phyloP scores from a whole-genome alignment of 2,113 vertebrate genomes.

The Callionymus lyra region DNA sequence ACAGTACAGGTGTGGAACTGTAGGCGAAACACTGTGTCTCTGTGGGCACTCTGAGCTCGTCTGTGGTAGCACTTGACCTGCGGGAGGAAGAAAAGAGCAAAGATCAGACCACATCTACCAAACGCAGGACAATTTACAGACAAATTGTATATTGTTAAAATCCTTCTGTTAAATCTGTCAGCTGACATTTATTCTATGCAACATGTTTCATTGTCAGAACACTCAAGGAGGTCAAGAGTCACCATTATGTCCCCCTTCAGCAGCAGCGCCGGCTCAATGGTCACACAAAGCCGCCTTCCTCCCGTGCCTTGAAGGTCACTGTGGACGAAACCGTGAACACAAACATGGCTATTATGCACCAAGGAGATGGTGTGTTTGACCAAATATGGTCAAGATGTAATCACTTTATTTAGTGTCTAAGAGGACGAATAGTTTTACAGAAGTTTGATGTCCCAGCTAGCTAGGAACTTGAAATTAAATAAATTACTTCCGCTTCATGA shows the following conservation, averaged over 20 bases:
- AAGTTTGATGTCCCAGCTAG: no score
- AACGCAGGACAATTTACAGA: not conserved
- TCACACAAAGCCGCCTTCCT: constrained; percentile 74
- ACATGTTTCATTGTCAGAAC: no score
- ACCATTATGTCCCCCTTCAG: constrained; percentile 92
- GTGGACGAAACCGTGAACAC: constrained; percentile 21
- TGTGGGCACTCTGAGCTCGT: constrained; percentile 64
- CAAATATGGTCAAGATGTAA: not conserved
- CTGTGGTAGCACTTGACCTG: constrained; percentile 91
- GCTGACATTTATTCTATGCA: no score
- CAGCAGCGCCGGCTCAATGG: constrained; percentile 81
- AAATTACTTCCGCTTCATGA: no score
- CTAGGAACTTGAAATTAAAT: no score
- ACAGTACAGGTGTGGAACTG: constrained; percentile 91
- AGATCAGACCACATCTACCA: not conserved
- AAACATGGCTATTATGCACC: constrained; percentile 11
- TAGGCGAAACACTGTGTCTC: constrained; percentile 77
- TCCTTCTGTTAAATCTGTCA: not conserved
- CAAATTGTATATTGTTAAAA: not conserved
- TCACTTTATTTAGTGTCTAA: not conserved
- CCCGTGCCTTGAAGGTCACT: constrained; percentile 69
- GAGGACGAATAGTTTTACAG: no score
- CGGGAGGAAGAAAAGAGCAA: constrained; percentile 28
- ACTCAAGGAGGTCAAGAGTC: constrained; percentile 37
- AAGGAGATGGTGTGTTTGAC: constrained; percentile 1